Conservation (phyloP, 2,113 vertebrate species). For the Petromus typicus region DNA sequence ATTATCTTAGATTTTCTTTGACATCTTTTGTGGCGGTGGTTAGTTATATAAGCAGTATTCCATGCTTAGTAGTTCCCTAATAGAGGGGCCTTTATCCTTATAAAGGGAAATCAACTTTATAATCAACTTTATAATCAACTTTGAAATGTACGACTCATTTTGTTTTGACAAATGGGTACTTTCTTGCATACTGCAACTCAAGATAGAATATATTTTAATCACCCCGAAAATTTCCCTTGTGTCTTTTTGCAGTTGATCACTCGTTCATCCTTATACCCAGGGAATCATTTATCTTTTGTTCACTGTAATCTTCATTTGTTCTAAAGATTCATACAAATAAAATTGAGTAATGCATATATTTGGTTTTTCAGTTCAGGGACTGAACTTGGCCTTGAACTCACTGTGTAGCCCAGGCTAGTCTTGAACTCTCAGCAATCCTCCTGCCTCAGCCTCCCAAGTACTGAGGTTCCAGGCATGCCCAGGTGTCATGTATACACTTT, state of each 20-base stretch:
- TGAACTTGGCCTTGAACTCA: no score
- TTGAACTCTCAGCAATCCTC: neutral
- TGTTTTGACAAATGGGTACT: neutral
- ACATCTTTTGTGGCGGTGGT: neutral
- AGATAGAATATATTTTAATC: neutral
- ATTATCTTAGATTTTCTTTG: conserved; percentile 30
- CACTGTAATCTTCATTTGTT: conserved; percentile 20
- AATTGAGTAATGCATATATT: neutral
- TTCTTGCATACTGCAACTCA: neutral
- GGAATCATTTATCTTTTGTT: neutral
- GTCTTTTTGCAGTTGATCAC: neutral
- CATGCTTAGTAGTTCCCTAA: conserved; percentile 15
- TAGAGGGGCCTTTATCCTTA: neutral
- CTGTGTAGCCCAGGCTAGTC: neutral
- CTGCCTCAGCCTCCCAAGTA: neutral
- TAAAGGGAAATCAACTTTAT: no score
- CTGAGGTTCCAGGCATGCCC: neutral
- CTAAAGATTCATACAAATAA: conserved; percentile 19
- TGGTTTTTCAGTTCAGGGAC: neutral
- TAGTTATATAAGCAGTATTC: neutral
- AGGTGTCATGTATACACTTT: neutral
- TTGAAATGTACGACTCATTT: conserved; percentile 27
- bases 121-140: no score
- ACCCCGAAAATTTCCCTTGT: neutral
- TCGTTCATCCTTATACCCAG: neutral